Evolutionary conservation across 1,140 invertebrate species (phyloP).

Genomic region (Solenopsis fugax): DNA sequence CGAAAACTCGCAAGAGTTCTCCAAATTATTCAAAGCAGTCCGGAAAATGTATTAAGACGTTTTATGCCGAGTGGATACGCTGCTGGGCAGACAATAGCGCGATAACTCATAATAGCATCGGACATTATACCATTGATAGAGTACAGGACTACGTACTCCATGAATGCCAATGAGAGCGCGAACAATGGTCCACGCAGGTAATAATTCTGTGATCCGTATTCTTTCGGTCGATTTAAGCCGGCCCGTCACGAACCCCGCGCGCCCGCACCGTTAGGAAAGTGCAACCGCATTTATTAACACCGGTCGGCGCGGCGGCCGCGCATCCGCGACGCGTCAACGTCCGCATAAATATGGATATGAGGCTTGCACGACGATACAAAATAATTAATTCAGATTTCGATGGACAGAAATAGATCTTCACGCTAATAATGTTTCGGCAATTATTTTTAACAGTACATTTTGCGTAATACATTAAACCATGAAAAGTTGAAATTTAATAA

Average conservation of each 20-base stretch:
- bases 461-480: not conserved
- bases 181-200: slow-evolving; percentile 78
- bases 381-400: slow-evolving; percentile 25
- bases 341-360: slow-evolving; percentile 55
- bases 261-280: slow-evolving; percentile 49
- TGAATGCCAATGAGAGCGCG: slow-evolving; percentile 78
- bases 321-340: slow-evolving; percentile 53
- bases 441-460: not conserved
- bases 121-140: slow-evolving; percentile 79
- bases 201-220: slow-evolving; percentile 76
- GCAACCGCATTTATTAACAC: slow-evolving; percentile 62
- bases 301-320: slow-evolving; percentile 16
- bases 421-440: not conserved
- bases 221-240: slow-evolving; percentile 73
- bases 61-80: slow-evolving; percentile 58
- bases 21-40: slow-evolving; percentile 46
- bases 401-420: not conserved
- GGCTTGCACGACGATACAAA: not conserved
- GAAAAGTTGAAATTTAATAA: not conserved
- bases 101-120: slow-evolving; percentile 81
- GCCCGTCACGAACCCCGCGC: slow-evolving; percentile 49
- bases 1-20: slow-evolving; percentile 20
- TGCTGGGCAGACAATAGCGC: slow-evolving; percentile 75
- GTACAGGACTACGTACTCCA: slow-evolving; percentile 71
- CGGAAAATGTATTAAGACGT: slow-evolving; percentile 59